Base-by-base conservation (phyloP, 2,113 vertebrate species). In the Ameiurus melas region DNA sequence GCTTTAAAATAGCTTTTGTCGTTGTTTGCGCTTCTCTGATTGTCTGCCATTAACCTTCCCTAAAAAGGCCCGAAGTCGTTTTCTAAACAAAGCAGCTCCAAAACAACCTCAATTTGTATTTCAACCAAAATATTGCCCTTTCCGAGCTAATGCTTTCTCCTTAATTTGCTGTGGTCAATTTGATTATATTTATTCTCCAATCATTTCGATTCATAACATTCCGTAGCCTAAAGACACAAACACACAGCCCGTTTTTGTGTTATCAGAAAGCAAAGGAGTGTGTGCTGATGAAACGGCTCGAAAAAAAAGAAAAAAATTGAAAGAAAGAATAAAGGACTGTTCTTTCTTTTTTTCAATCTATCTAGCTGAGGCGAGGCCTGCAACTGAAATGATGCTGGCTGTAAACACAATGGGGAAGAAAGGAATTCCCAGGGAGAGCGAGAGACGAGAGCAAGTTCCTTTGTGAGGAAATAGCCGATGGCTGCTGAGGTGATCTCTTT, bases 401-500 rank as follows among this genome's bases (percentile, higher is more conserved):
- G 75, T 86, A 83, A 83, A 92, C 87, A 87, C 85, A 89, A 86
- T 90, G 87, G 5, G 22, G 85, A 58, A 73, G 47, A 90, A 68
- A 57, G 68, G 85, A 80, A 80, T 81, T 77, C 82, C 51, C 62
- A 77, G 85, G 90, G 89, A 84, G 89, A 88, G 82, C 53, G 20
- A 25, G 20, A 73, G 68, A 83, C 36, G 71, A 57, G 70, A 39
- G 71, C 17, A 70, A 89, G 58, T 84, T 66, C 25, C 53, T 84
- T 90, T 91, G 51, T 79, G 86, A 89, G 87, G 85, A 85, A 92
- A 92, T 55, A 71, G 57, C 64, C 27, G 1, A 88, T n/a, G 22
- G 77, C 81, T 83, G 79, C 84, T 51, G 58, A 33, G 51, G 79
- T 87, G 71, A 87, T 87, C 85, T 87, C 79, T 85, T 73, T 57